Conservation (phyloP, 2,888 invertebrate genomes). For the Colostygia pectinataria region DNA sequence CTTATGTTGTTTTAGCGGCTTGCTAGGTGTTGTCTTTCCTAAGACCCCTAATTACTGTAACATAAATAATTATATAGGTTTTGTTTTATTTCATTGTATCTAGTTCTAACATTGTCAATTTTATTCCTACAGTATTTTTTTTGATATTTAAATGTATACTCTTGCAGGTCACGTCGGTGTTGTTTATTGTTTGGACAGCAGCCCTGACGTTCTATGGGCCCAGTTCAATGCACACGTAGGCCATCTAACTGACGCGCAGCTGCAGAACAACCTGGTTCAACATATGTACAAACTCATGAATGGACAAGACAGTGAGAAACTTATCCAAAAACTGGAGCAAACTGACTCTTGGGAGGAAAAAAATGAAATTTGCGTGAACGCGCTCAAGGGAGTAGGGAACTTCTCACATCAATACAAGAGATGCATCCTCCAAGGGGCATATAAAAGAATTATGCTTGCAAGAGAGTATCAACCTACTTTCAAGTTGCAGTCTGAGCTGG, state of each 20-base stretch:
- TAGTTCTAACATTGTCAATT: too few relatives aligned
- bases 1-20: too few relatives aligned
- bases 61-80: too few relatives aligned
- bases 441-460: constrained; percentile 42
- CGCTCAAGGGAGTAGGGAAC: constrained; percentile 34
- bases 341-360: constrained; percentile 43
- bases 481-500: constrained; percentile 42
- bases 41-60: too few relatives aligned
- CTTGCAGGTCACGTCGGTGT: constrained; percentile 45
- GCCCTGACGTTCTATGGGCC: constrained; percentile 45
- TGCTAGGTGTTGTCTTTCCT: too few relatives aligned
- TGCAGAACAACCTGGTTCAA: constrained; percentile 43
- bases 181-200: constrained; percentile 52
- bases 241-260: constrained; percentile 37
- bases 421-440: constrained; percentile 42
- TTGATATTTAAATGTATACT: neutral
- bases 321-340: constrained; percentile 36
- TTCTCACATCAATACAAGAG: constrained; percentile 46
- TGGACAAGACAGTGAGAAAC: constrained; percentile 34
- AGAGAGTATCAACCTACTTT: constrained; percentile 41
- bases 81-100: too few relatives aligned
- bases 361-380: constrained; percentile 39
- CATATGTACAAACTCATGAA: constrained; percentile 47
- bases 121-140: too few relatives aligned
- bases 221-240: constrained; percentile 49